These are phyloP conservation scores for Pocillopora grandis DNA, from an alignment of 92 coral and sea anemone genomes.

Conservation along the genomic window DNA sequence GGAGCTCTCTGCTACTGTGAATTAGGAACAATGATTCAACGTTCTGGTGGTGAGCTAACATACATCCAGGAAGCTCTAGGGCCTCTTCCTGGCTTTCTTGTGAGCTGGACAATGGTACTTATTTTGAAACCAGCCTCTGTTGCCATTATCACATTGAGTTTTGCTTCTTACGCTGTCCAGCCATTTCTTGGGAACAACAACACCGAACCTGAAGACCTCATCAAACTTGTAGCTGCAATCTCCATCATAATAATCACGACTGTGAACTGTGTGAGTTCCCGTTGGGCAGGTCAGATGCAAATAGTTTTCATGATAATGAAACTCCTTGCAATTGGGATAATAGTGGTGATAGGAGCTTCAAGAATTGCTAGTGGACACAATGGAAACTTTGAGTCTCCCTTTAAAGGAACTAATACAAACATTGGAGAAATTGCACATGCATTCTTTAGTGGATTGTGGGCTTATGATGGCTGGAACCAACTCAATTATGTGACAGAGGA, in stretches of 20 bases:
- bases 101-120: constrained; percentile 84
- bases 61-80: constrained; percentile 84
- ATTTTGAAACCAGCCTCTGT: constrained; percentile 85
- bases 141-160: constrained; percentile 75
- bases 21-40: constrained; percentile 91
- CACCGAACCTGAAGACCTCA: constrained; percentile 21
- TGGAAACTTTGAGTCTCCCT: constrained; percentile 62
- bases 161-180: constrained; percentile 76
- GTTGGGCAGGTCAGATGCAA: constrained; percentile 74
- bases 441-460: constrained; percentile 85
- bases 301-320: constrained; percentile 76
- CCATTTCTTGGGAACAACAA: constrained; percentile 56
- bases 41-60: constrained; percentile 86
- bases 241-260: constrained; percentile 66
- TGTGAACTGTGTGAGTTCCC: constrained; percentile 78
- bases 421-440: constrained; percentile 80
- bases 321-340: constrained; percentile 70
- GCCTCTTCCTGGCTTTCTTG: constrained; percentile 70
- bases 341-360: constrained; percentile 64
- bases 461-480: constrained; percentile 92
- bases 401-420: constrained; percentile 67
- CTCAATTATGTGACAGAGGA: constrained; percentile 84
- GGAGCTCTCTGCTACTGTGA: constrained; percentile 97
- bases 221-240: constrained; percentile 66
- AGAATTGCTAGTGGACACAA: constrained; percentile 56